Evolutionary conservation across 2,113 vertebrate genomes (phyloP), one percentile per base, ranked within the genome.

Genomic region (Urocitellus parryii): DNA sequence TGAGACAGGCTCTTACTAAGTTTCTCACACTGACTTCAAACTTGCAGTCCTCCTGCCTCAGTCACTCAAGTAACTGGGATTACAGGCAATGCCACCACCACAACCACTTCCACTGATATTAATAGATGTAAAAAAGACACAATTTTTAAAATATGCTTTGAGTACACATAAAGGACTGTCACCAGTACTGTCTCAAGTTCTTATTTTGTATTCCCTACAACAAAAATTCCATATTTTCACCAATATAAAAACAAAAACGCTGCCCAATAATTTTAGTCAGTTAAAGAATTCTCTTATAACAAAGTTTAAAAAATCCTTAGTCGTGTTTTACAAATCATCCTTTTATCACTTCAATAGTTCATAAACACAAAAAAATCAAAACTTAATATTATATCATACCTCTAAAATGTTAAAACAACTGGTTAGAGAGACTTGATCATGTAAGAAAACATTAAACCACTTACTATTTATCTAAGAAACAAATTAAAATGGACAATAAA

Each of bases 401-500:
- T 80, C 61, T 27, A 88, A 93, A 96, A 95, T 73, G 27, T 87
- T 90, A 90, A 88, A 93, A 78, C 12, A 95, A 48, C 22, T 86
- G 17, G 20, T 51, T 79, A 91, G 81, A 95, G 51, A 86, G 37
- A 80, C n/a, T 78, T 58, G 24, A 18, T 93, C 9, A 13, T 37
- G 18, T 53, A 32, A 76, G 20, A 51, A 3, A 74, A 77, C 74
- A 22, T 8, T 82, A 67, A 93, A 63, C 27, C 29, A 86, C 39
- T 48, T 56, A 53, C 27, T 89, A 78, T n/a, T 58, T 72, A 70
- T 9, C 24, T 85, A 94, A 85, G 48, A 93, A 97, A 85, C 37
- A 53, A 86, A 94, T 88, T 89, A 97, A 88, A 48, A 76, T 0
- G 93, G n/a, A 79, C 32, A 58, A 86, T 39, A 94, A 83, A 51